phyloP scores from a whole-genome alignment of 2,888 invertebrate species.

The Aspidiotus rigidus region DNA sequence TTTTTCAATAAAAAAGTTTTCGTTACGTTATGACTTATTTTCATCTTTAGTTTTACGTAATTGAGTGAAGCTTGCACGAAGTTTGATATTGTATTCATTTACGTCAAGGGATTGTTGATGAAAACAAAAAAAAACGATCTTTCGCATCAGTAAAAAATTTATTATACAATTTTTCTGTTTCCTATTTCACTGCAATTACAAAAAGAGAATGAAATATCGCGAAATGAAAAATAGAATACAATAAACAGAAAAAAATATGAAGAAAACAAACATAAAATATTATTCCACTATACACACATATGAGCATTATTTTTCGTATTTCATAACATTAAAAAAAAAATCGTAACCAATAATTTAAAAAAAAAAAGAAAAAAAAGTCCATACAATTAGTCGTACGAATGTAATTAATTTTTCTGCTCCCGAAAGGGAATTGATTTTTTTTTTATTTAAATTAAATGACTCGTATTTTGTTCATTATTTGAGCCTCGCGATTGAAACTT shows the following conservation, averaged over 20 bases:
- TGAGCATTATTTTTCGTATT: not conserved
- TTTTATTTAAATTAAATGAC: not conserved
- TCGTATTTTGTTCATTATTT: not conserved
- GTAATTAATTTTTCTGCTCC: conserved; percentile 2
- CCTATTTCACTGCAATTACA: not conserved
- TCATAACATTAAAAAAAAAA: not conserved
- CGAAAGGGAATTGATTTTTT: not conserved
- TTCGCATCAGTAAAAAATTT: not conserved
- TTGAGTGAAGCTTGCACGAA: too few relatives aligned
- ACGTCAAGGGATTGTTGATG: too few relatives aligned
- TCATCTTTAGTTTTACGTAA: too few relatives aligned
- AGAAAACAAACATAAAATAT: not conserved
- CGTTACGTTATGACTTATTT: too few relatives aligned
- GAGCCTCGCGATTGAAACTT: not conserved
- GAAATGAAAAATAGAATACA: not conserved
- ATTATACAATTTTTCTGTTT: not conserved
- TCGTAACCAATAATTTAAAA: not conserved
- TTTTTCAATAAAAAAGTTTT: too few relatives aligned
- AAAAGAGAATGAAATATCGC: not conserved
- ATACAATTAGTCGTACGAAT: not conserved
- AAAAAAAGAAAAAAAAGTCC: not conserved
- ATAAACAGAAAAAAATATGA: not conserved
- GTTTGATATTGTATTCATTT: too few relatives aligned
- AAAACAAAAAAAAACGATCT: too few relatives aligned
- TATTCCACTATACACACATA: not conserved